Base-by-base conservation (phyloP, 2,888 invertebrate genomes). In the Gerris lacustris region DNA sequence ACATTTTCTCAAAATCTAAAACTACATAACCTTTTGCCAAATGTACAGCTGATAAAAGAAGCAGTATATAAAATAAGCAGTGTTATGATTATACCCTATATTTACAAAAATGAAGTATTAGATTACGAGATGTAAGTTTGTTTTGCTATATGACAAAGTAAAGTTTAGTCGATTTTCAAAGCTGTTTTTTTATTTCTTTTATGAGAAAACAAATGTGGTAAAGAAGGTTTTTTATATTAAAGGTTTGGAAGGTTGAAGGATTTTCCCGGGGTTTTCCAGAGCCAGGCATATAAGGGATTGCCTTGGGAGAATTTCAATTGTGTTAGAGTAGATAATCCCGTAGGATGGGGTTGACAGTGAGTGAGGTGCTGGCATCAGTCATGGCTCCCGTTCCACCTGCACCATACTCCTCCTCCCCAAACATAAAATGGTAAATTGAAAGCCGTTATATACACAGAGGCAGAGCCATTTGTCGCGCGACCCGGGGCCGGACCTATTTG, bases 341-440 rank as follows among this genome's bases (percentile, higher is more conserved):
- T 63, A 64, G 69, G 69, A 64, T 70, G 70, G 67, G 45, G 47
- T 43, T 72, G 69, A 67, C 72, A 69, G 67, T 63, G 69, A 72
- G 70, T 67, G 73, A 69, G 69, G 69, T 63, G 68, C 62, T 9
- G 9, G 11, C 55, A 55, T 55, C 55, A 55, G 55, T 55, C 55
- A 55, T 55, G 31, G 11, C 55, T 11, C 55, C 55, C 55, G 9
- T 55, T 55, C 55, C 55, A 55, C 55, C 55, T 55, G 55, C 31
- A 31, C 31, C 31, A 31, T 55, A 55, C 55, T 11, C 55, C 55
- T 15, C 15, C 55, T 55, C 55, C 55, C 55, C 15, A 55, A 55
- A 55, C 55, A 55, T 55, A 55, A 55, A 55, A 55, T 55, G 55
- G 55, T 55, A 55, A 55, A 55, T 55, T 55, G 55, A 55, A 55